These are phyloP conservation scores for Myotis yumanensis DNA, from an alignment of 2,113 vertebrate species.

Conservation along the genomic window DNA sequence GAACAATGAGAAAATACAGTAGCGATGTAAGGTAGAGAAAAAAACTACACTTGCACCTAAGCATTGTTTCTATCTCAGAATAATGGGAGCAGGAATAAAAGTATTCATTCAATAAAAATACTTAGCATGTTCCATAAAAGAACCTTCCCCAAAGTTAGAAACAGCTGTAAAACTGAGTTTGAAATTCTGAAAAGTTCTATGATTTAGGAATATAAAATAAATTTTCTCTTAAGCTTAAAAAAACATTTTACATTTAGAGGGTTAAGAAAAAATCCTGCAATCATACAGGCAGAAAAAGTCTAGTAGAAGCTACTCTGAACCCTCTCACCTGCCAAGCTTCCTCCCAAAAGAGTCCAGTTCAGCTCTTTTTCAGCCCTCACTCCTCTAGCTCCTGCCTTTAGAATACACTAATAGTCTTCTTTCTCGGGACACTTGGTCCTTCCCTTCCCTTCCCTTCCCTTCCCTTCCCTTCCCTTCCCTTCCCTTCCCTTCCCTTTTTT, in stretches of 20 bases:
- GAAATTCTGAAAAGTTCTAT: not conserved
- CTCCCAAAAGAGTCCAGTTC: not conserved
- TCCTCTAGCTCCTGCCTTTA: not conserved
- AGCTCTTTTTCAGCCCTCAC: too few species aligned
- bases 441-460: not conserved
- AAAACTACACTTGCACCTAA: not conserved
- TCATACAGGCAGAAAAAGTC: not conserved
- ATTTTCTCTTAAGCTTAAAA: not conserved
- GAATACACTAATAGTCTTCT: not conserved
- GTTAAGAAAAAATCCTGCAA: not conserved
- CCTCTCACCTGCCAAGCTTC: not conserved
- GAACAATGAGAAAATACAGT: not conserved
- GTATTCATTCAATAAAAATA: not conserved
- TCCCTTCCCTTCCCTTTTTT: rapidly evolving
- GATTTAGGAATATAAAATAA: not conserved
- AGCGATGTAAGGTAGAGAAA: rapidly evolving
- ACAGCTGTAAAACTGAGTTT: not conserved
- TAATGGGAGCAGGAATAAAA: not conserved
- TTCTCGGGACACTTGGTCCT: not conserved
- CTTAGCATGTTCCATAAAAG: not conserved
- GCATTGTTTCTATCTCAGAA: not conserved
- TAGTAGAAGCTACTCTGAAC: not conserved
- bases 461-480: rapidly evolving
- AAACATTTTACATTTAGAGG: not conserved
- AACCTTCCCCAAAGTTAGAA: not conserved